Base-by-base conservation (phyloP, 2,888 invertebrate species). In the Drosophila anomelani region DNA sequence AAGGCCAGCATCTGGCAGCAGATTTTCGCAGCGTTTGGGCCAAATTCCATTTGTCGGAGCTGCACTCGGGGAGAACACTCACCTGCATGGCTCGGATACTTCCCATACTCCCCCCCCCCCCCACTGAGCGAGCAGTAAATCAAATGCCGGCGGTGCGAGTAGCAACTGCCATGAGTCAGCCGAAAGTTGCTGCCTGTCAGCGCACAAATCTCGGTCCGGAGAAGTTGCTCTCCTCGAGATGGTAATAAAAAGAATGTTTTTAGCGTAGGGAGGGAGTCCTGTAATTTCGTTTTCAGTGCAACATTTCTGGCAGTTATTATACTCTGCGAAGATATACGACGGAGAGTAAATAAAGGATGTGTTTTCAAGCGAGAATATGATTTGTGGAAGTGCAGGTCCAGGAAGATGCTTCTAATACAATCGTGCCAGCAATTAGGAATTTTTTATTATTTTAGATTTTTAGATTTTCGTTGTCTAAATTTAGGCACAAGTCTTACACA, bases 41-140 rank as follows among this genome's bases (percentile, higher is more conserved):
- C 43, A 74, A 80, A 85, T 85, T 75, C 72, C 68, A 76, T 82
- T 78, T 73, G 47, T 55, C 32, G 39, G 36, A 23, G 75, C 57
- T 54, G 51, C 57, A 64, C 49, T 46, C 51, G 32, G 34, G 61
- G 17, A 44, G 36, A 54, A 51, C 49, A 63, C 44, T 54, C 49
- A 41, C 53, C 49, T 59, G 53, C 60, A 60, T 38, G 29, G 29
- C 34, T 15, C 9, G 51, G 20, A 13, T 43, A 49, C 23, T 23
- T n/a, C 17, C 59, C 63, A 34, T 47, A 15, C 69, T 15, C 69
- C 15, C 26, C 20, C 53, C 69, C 9, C 69, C 15, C 26, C 20
- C 53, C 36, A 17, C 34, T 34, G 41, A 43, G 57, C 46, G 41
- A 46, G 57, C 53, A 56, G 62, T 84, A 81, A 84, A 76, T 84